Conservation (phyloP, 2,888 invertebrate genomes). For the Philereme vetulata region DNA sequence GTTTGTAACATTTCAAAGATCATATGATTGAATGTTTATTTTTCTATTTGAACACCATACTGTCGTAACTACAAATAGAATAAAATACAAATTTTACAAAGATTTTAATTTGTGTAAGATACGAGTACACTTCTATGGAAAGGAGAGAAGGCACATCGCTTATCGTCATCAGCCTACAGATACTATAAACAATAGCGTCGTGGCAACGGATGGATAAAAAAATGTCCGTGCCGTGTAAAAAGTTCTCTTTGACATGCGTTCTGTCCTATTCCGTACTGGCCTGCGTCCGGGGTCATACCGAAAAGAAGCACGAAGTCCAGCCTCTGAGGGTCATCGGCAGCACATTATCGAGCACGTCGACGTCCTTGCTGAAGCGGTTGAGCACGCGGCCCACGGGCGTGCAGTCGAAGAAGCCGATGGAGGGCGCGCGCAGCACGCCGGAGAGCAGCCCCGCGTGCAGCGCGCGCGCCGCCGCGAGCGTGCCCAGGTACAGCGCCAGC, state of each 20-base stretch:
- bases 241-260: neutral
- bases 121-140: too few species aligned
- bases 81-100: too few species aligned
- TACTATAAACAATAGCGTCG: too few species aligned
- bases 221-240: too few species aligned
- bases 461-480: constrained; percentile 84
- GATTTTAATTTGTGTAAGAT: too few species aligned
- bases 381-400: constrained; percentile 91
- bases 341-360: constrained; percentile 88
- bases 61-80: too few species aligned
- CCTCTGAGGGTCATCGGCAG: constrained; percentile 88
- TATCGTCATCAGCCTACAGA: too few species aligned
- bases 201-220: too few species aligned
- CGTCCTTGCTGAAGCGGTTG: constrained; percentile 90
- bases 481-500: constrained; percentile 87
- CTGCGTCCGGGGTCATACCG: constrained; percentile 71
- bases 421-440: constrained; percentile 87
- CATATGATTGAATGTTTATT: neutral
- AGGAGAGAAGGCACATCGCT: too few species aligned
- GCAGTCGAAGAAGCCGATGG: constrained; percentile 90
- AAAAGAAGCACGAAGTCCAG: constrained; percentile 87
- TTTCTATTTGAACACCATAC: neutral
- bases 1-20: constrained; percentile 9
- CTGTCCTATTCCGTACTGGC: neutral
- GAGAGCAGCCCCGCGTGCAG: constrained; percentile 86